These are phyloP conservation scores for Orestias chungarensis DNA, from an alignment of 2,797 vertebrate species.

Conservation along the genomic window DNA sequence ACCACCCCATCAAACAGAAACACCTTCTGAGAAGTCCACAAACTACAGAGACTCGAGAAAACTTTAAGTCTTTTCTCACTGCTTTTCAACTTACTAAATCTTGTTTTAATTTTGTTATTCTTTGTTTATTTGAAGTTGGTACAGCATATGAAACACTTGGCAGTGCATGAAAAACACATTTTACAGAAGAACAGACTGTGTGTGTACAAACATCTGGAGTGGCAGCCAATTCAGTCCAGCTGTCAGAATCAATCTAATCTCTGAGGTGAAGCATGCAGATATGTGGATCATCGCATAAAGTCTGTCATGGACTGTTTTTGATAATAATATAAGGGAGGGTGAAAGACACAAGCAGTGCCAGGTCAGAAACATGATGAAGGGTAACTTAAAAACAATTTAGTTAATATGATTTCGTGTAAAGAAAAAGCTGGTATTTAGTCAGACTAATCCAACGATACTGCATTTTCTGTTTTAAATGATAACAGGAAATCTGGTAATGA, in stretches of 20 bases:
- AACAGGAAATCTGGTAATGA: not conserved
- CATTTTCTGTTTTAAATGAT: not conserved
- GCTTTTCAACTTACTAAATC: not conserved
- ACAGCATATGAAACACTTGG: not conserved
- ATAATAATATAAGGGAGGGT: not conserved
- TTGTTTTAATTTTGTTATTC: not conserved
- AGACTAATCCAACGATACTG: not conserved
- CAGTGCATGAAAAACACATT: not conserved
- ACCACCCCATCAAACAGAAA: constrained; percentile 6
- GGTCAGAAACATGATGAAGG: constrained; percentile 10
- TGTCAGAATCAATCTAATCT: constrained; percentile 66
- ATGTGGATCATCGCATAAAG: constrained; percentile 41
- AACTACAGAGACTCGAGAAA: constrained; percentile 11
- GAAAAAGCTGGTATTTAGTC: not conserved
- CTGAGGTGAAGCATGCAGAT: constrained; percentile 38
- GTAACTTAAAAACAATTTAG: not conserved
- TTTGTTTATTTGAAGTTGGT: not conserved
- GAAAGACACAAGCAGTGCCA: constrained; percentile 22
- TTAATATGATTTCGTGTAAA: not conserved
- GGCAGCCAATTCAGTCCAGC: constrained; percentile 52
- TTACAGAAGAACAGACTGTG: constrained; percentile 2
- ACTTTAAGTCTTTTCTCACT: constrained; percentile 3
- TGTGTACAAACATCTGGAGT: constrained; percentile 59
- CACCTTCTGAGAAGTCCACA: constrained; percentile 18
- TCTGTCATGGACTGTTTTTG: constrained; percentile 14